Conservation (phyloP, 2,888 invertebrate species). For the Psylliodes chrysocephalus region DNA sequence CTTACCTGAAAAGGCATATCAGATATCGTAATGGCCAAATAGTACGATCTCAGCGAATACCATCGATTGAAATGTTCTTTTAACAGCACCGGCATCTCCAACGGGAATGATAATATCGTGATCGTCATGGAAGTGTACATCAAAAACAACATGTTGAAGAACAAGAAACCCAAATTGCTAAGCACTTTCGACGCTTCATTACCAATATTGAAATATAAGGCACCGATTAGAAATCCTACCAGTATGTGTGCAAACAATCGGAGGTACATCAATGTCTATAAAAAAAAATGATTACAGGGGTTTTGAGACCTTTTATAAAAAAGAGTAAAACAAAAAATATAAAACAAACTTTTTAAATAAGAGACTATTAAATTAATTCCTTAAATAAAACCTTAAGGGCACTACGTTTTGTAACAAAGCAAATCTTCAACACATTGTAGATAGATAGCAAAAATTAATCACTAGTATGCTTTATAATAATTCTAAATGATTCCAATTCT, state of each 20-base stretch:
- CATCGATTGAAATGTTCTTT: conserved; percentile 97
- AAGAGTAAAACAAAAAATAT: no score
- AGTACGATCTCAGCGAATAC: conserved; percentile 95
- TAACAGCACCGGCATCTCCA: conserved; percentile 94
- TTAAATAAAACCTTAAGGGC: no score
- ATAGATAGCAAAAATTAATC: no score
- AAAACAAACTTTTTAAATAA: no score
- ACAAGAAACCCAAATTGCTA: conserved; percentile 95
- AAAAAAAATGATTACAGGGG: conserved; percentile 36
- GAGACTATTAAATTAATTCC: no score
- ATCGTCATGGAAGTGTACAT: conserved; percentile 99
- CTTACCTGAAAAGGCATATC: conserved; percentile 97
- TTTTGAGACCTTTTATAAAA: no score
- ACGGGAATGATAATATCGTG: conserved; percentile 95
- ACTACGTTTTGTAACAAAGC: no score
- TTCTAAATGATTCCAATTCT: no score
- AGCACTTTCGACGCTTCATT: conserved; percentile 96
- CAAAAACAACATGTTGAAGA: conserved; percentile 98
- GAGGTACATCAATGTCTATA: conserved; percentile 94
- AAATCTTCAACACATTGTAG: no score
- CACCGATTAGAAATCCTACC: conserved; percentile 93
- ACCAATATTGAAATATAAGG: conserved; percentile 94
- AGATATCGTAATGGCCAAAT: conserved; percentile 93
- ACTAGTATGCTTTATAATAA: no score
- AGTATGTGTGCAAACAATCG: conserved; percentile 93